phyloP scores from a whole-genome alignment of 2,113 vertebrate species.

The Corythaixoides concolor region DNA sequence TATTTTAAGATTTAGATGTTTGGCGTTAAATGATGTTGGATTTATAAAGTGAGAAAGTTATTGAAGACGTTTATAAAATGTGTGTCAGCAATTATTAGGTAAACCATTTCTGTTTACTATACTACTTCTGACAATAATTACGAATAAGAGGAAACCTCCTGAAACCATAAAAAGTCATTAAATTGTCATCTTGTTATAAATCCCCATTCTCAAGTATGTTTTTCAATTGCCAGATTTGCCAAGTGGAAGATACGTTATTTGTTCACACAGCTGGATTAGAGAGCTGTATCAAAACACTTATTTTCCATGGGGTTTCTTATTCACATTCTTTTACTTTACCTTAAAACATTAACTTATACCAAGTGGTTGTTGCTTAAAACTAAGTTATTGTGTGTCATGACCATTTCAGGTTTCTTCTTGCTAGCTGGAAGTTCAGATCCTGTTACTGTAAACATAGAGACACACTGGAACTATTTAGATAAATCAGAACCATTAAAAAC shows the following conservation, averaged over 20 bases:
- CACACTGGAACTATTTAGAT: neutral
- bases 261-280: neutral
- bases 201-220: neutral
- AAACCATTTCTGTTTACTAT: neutral
- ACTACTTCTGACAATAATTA: neutral
- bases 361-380: neutral
- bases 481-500: neutral
- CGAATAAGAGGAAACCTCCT: neutral
- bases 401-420: neutral
- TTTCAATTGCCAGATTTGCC: neutral
- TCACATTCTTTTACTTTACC: neutral
- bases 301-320: neutral
- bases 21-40: neutral
- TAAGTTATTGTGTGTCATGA: neutral
- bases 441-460: neutral
- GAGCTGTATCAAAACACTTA: neutral
- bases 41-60: neutral
- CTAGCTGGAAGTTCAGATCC: neutral
- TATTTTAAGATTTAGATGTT: neutral
- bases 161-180: neutral
- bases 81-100: neutral
- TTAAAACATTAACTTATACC: neutral
- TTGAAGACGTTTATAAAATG: neutral
- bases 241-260: neutral
- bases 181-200: neutral